Percentiles rank a stretch among this genome's conserved stretches.
Conservation (phyloP, 1,140 invertebrate species). For the Trinorchestia longiramus region DNA sequence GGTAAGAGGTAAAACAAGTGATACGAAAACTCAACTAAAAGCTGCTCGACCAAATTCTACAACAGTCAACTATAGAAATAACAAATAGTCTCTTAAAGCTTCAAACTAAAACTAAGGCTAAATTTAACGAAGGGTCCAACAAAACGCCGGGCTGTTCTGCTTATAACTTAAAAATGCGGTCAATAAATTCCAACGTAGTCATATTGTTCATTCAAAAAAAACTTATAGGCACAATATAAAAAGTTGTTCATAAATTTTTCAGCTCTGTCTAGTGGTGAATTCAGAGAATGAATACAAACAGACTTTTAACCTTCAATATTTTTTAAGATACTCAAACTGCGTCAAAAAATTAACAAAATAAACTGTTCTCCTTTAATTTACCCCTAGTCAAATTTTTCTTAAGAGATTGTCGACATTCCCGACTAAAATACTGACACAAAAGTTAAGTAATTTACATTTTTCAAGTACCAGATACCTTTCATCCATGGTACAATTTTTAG, state of each 20-base stretch:
- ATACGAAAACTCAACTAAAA: background rate
- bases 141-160: background rate
- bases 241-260: background rate
- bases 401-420: background rate
- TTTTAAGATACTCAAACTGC: background rate
- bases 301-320: background rate
- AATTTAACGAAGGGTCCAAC: background rate
- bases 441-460: background rate
- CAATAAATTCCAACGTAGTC: background rate
- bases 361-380: background rate
- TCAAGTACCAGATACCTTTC: background rate
- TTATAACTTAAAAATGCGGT: background rate
- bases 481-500: background rate
- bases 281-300: background rate
- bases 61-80: background rate
- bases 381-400: background rate
- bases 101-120: slow-evolving; percentile 27
- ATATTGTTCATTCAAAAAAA: background rate
- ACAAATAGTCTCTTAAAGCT: slow-evolving; percentile 39
- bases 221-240: background rate
- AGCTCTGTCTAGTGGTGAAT: background rate
- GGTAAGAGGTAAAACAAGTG: background rate
- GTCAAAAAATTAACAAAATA: background rate
- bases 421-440: background rate
- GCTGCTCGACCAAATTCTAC: background rate